These are phyloP conservation scores for Pseudolaguvia tuberculata DNA, from an alignment of 2,113 vertebrate genomes.

Conservation along the genomic window DNA sequence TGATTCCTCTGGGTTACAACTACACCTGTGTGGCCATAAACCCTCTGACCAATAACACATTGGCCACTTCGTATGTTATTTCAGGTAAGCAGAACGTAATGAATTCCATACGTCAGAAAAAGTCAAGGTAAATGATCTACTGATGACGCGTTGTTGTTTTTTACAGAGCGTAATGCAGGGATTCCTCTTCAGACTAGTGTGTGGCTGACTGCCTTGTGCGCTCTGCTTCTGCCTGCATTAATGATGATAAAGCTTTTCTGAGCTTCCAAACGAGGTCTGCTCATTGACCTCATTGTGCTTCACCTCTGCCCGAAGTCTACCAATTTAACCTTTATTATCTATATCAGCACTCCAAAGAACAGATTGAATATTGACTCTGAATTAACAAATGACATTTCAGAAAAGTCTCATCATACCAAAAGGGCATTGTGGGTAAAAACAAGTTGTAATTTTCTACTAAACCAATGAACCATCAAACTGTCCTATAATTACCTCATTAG, in stretches of 20 bases:
- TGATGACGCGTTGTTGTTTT: not conserved
- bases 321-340: not conserved
- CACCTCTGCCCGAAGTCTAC: not conserved
- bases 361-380: not conserved
- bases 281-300: slow-evolving; percentile 40
- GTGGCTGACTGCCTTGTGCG: not conserved
- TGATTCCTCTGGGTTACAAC: not conserved
- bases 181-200: slow-evolving; percentile 3
- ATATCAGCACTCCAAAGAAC: not conserved
- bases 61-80: slow-evolving; percentile 31
- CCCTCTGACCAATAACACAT: slow-evolving; percentile 57
- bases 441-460: not conserved
- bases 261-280: not conserved
- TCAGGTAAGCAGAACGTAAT: slow-evolving; percentile 33
- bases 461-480: not conserved
- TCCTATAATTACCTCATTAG: not conserved
- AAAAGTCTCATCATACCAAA: not conserved
- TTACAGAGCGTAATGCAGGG: slow-evolving; percentile 11
- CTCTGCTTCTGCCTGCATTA: slow-evolving; percentile 13
- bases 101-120: not conserved
- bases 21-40: slow-evolving; percentile 65
- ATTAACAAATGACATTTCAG: not conserved
- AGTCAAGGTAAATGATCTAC: not conserved
- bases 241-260: not conserved
- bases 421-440: not conserved